phyloP scores from a whole-genome alignment of 2,888 invertebrate species.

The Phlogophora meticulosa region DNA sequence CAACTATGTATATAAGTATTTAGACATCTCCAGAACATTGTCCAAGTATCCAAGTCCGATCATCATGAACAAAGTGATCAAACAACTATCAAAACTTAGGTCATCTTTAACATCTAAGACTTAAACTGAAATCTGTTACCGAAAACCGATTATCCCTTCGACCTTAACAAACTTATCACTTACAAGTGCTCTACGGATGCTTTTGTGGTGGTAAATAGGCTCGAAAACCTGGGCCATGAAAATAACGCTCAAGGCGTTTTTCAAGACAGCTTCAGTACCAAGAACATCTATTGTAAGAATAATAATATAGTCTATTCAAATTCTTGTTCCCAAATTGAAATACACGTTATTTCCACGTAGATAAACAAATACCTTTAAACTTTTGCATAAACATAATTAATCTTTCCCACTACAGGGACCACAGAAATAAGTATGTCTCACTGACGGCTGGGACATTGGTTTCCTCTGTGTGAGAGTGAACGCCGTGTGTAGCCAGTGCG shows the following conservation, averaged over 20 bases:
- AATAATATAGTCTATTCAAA: too few species aligned
- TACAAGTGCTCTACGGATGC: slow-evolving; percentile 55
- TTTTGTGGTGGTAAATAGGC: slow-evolving; percentile 70
- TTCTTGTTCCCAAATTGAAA: background rate
- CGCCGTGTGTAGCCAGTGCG: too few species aligned
- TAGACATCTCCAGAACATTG: slow-evolving; percentile 5
- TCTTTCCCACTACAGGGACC: too few species aligned
- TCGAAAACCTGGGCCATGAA: slow-evolving; percentile 40
- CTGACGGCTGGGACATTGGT: too few species aligned
- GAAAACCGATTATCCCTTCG: slow-evolving; percentile 57
- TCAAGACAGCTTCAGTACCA: background rate
- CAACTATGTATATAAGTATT: background rate
- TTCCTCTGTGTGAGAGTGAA: too few species aligned
- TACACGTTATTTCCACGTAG: too few species aligned
- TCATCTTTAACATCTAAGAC: slow-evolving; percentile 40
- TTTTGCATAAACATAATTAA: background rate
- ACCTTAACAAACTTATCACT: slow-evolving; percentile 61
- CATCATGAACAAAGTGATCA: slow-evolving; percentile 34
- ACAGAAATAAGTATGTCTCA: too few species aligned
- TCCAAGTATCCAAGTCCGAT: slow-evolving; percentile 20
- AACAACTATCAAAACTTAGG: slow-evolving; percentile 40
- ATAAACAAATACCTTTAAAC: background rate
- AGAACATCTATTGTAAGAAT: background rate
- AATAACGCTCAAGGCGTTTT: slow-evolving; percentile 1
- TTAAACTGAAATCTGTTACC: slow-evolving; percentile 49